phyloP scores from a whole-genome alignment of 1,140 invertebrate species.

The Polypedilum pembai region DNA sequence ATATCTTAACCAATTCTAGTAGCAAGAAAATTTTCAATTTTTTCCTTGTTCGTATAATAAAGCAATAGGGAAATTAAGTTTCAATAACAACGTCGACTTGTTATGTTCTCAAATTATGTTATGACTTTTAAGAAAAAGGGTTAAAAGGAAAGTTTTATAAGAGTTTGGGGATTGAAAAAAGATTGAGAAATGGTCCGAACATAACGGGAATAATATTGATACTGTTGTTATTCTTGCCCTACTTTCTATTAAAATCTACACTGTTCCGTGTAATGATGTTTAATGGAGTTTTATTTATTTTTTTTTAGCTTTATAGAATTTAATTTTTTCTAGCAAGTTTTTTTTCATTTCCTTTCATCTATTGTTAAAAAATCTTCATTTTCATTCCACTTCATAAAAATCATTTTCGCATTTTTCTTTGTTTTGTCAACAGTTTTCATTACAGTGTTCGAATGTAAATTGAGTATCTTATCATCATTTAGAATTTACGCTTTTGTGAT shows the following conservation, averaged over 20 bases:
- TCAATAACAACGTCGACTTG: background rate
- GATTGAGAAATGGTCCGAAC: too few species aligned
- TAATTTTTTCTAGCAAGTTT: too few species aligned
- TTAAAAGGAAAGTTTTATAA: too few species aligned
- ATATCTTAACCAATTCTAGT: background rate
- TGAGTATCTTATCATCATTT: constrained; percentile 19
- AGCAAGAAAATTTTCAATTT: background rate
- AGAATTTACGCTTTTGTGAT: constrained; percentile 18
- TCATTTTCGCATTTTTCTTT: background rate
- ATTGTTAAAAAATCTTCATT: background rate
- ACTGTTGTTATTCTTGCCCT: background rate
- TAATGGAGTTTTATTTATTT: constrained; percentile 19
- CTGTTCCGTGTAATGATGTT: background rate
- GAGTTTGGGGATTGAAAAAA: too few species aligned
- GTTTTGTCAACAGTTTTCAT: constrained; percentile 18
- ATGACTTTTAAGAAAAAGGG: background rate
- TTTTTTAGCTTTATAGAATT: constrained; percentile 13
- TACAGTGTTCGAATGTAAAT: background rate
- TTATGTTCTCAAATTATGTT: background rate
- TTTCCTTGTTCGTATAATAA: background rate
- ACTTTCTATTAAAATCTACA: background rate
- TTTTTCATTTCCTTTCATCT: background rate
- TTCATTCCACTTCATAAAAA: constrained; percentile 1
- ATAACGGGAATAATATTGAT: background rate
- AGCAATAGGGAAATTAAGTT: constrained; percentile 6